These are phyloP conservation scores for Harpegnathos saltator DNA, from an alignment of 1,140 invertebrate genomes.

Conservation along the genomic window DNA sequence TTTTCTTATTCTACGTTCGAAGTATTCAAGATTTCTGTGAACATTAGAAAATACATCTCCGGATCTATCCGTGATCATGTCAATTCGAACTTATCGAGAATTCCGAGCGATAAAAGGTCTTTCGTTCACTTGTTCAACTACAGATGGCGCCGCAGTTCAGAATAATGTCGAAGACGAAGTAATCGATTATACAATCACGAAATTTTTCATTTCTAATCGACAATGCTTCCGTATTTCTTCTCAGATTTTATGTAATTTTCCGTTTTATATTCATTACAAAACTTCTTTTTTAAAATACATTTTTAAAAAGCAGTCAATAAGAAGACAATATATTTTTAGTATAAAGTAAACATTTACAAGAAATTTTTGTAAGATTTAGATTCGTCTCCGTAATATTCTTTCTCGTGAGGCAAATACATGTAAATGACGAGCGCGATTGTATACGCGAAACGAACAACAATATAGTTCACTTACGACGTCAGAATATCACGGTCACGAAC, in stretches of 20 bases:
- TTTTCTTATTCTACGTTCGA: background rate
- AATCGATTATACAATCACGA: background rate
- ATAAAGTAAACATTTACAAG: too few species aligned
- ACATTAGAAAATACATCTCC: too few species aligned
- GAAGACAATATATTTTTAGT: background rate
- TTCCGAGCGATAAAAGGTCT: background rate
- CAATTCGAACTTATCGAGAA: background rate
- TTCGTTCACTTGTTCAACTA: background rate
- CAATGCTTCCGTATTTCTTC: background rate
- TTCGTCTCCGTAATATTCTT: too few species aligned
- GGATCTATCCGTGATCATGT: background rate
- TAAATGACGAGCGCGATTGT: background rate
- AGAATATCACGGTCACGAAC: background rate
- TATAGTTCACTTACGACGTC: background rate
- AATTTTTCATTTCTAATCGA: background rate
- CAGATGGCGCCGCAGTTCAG: slow-evolving; percentile 11
- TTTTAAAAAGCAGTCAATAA: background rate
- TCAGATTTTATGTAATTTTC: background rate
- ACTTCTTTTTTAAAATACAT: background rate
- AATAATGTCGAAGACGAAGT: background rate
- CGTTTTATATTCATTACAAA: background rate
- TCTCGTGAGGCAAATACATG: too few species aligned
- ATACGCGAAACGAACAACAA: background rate
- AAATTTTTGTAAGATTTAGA: too few species aligned
- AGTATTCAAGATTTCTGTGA: background rate